Evolutionary conservation across 37 sponge, comb jelly and placozoan species (phyloP).

Genomic region (Haliclona indistincta): DNA sequence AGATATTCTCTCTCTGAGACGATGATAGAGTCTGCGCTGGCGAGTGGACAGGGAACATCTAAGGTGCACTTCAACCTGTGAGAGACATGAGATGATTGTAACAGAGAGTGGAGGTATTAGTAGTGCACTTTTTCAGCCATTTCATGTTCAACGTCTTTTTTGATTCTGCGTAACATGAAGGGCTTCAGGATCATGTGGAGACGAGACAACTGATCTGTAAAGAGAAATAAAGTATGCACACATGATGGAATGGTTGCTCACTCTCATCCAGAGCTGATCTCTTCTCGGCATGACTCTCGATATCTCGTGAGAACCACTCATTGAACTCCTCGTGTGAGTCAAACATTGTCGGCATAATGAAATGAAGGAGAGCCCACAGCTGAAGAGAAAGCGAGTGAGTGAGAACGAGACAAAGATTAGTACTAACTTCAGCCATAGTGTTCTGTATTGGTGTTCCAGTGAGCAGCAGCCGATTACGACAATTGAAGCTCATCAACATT

Average conservation of each 20-base stretch:
- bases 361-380: conserved; percentile 96
- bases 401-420: not conserved
- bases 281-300: conserved; percentile 90
- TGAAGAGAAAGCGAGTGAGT: conserved; percentile 10
- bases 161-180: conserved; percentile 94
- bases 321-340: conserved; percentile 96
- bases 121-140: conserved; percentile 88
- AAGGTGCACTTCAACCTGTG: conserved; percentile 81
- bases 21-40: conserved; percentile 80
- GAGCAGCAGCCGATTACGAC: conserved; percentile 88
- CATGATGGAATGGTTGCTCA: conserved; percentile 7
- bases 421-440: conserved; percentile 89
- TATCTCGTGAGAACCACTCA: conserved; percentile 96
- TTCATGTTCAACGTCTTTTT: conserved; percentile 94
- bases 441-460: conserved; percentile 98
- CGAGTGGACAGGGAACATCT: conserved; percentile 66
- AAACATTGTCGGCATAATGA: conserved; percentile 97
- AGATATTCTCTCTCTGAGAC: conserved; percentile 81
- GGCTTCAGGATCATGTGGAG: conserved; percentile 96
- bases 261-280: conserved; percentile 82
- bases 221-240: not conserved
- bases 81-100: not conserved
- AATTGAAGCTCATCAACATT: conserved; percentile 88
- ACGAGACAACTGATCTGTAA: conserved; percentile 83
- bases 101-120: not conserved